These are phyloP conservation scores for Acanthopagrus latus DNA, from an alignment of 2,797 vertebrate genomes.

Conservation along the genomic window DNA sequence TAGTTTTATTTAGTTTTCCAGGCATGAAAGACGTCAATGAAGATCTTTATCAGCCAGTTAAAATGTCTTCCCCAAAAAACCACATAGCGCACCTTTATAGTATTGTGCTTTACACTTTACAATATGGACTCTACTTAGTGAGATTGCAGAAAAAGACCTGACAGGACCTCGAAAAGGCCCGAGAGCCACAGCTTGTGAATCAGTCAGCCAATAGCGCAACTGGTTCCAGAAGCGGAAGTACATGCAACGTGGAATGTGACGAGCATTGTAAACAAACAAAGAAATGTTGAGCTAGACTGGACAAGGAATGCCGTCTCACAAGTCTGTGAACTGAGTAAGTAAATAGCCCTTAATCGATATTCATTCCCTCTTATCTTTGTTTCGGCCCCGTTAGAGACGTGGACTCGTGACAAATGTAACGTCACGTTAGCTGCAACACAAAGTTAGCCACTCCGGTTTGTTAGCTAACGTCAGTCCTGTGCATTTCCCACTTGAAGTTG, in stretches of 20 bases:
- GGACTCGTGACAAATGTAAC: background rate
- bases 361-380: no score
- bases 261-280: constrained; percentile 65
- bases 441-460: background rate
- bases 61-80: no score
- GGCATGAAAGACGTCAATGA: no score
- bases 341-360: background rate
- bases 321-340: constrained; percentile 58
- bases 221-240: constrained; percentile 46
- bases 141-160: no score
- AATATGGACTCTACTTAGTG: background rate
- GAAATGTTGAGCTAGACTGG: constrained; percentile 3
- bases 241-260: constrained; percentile 32
- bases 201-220: background rate
- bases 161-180: background rate
- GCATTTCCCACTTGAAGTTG: background rate
- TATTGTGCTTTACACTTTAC: no score
- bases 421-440: background rate
- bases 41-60: no score
- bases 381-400: background rate
- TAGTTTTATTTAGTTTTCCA: no score
- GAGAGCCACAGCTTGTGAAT: constrained; percentile 26
- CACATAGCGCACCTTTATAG: no score
- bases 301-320: constrained; percentile 53
- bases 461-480: background rate